Percentiles rank a stretch among this genome's conserved stretches.
These are phyloP conservation scores for Pogoniulus pusillus DNA, from an alignment of 2,797 vertebrate species.

Conservation along the genomic window DNA sequence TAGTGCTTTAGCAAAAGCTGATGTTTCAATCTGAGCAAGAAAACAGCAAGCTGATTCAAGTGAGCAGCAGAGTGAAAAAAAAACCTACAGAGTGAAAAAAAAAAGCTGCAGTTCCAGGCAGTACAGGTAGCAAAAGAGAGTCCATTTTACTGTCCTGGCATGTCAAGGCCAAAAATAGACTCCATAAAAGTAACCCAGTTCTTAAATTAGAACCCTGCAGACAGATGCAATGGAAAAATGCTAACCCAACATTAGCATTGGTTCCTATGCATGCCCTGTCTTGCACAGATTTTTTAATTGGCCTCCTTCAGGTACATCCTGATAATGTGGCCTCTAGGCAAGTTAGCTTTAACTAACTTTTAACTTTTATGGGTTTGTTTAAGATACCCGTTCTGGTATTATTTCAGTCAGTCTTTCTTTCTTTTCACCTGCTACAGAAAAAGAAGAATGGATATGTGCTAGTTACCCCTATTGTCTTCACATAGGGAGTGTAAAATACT, in stretches of 20 bases:
- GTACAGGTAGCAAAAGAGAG: not conserved
- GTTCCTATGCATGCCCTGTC: not conserved
- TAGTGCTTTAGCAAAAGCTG: not conserved
- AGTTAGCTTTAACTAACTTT: not conserved
- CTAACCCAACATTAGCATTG: not conserved
- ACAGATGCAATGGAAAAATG: conserved; percentile 1
- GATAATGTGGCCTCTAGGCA: not conserved
- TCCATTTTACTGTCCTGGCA: not conserved
- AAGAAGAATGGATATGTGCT: not conserved
- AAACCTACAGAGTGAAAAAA: not conserved
- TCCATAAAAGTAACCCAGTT: conserved; percentile 3
- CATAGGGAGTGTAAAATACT: not conserved
- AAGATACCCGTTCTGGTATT: not conserved
- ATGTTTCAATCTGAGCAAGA: not conserved
- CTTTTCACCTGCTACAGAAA: not conserved
- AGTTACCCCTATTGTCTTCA: not conserved
- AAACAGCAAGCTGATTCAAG: not conserved
- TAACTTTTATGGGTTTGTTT: not conserved
- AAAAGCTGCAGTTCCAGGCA: not conserved
- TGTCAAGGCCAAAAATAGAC: not conserved
- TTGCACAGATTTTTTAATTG: not conserved
- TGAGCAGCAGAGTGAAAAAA: not conserved
- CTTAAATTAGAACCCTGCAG: conserved; percentile 5
- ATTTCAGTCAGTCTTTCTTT: not conserved
- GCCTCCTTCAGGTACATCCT: not conserved